Conservation (phyloP, 1,140 invertebrate species). For the Latrodectus geometricus region DNA sequence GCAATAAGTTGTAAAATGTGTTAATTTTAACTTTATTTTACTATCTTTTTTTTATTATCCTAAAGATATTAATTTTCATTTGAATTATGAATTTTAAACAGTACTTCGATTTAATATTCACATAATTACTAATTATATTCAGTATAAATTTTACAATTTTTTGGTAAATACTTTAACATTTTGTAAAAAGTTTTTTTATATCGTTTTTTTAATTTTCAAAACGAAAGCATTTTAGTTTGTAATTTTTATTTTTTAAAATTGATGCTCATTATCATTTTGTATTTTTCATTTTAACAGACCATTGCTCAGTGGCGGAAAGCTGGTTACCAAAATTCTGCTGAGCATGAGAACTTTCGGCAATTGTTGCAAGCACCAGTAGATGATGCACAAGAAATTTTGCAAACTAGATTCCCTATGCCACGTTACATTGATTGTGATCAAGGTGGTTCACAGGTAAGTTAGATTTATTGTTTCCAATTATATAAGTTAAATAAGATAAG, state of each 20-base stretch:
- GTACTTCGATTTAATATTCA: too few species aligned
- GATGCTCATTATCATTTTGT: conserved; percentile 14
- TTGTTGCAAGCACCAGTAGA: conserved; percentile 95
- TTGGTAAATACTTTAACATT: too few species aligned
- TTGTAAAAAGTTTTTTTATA: too few species aligned
- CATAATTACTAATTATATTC: too few species aligned
- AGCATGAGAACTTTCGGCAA: conserved; percentile 98
- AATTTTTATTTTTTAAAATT: neutral
- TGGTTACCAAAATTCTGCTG: conserved; percentile 95
- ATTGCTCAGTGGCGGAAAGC: conserved; percentile 96
- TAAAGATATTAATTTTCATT: too few species aligned
- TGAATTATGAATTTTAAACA: too few species aligned
- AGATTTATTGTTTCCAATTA: neutral
- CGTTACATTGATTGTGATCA: conserved; percentile 99
- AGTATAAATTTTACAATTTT: too few species aligned
- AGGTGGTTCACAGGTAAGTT: conserved; percentile 85
- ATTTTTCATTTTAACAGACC: conserved; percentile 75
- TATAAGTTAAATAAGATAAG: neutral
- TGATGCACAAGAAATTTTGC: conserved; percentile 96
- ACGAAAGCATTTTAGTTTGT: neutral
- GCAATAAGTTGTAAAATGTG: too few species aligned
- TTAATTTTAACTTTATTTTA: too few species aligned
- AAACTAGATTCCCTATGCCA: conserved; percentile 96
- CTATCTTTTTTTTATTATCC: too few species aligned
- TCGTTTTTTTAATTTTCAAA: too few species aligned